Evolutionary conservation across 2,113 vertebrate genomes (phyloP).

Genomic region (Balaeniceps rex): DNA sequence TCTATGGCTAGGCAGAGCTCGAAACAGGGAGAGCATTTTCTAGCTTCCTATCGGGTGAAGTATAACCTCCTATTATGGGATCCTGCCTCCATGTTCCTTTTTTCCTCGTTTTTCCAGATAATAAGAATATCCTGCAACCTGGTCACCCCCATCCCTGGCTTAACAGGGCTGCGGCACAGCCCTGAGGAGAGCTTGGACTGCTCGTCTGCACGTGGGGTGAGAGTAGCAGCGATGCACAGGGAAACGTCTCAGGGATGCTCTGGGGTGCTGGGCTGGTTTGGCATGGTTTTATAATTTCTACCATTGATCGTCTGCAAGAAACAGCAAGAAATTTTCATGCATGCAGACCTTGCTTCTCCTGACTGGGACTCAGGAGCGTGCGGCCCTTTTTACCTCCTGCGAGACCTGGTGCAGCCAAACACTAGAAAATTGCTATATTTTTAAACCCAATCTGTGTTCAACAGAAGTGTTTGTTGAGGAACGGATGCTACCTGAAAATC

Average conservation of each 20-base stretch:
- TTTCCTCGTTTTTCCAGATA: background rate
- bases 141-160: too few relatives aligned
- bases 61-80: rapidly evolving
- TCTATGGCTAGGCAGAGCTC: background rate
- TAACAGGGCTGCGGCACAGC: too few relatives aligned
- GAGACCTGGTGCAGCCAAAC: background rate
- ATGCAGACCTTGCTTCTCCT: background rate
- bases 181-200: background rate
- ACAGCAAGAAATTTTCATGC: background rate
- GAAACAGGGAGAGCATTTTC: background rate
- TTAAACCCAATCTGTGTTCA: background rate
- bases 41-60: rapidly evolving
- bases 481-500: background rate
- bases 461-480: rapidly evolving
- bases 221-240: rapidly evolving
- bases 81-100: rapidly evolving
- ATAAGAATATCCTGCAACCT: background rate
- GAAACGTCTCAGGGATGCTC: background rate
- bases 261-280: background rate
- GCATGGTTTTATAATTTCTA: background rate
- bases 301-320: background rate
- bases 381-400: background rate
- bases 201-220: rapidly evolving
- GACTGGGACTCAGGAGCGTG: rapidly evolving
- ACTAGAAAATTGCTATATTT: background rate